Percentiles rank a stretch among this genome's conserved stretches.
Conservation (phyloP, 92 coral and sea anemone species). For the Palythoa caribaeorum region DNA sequence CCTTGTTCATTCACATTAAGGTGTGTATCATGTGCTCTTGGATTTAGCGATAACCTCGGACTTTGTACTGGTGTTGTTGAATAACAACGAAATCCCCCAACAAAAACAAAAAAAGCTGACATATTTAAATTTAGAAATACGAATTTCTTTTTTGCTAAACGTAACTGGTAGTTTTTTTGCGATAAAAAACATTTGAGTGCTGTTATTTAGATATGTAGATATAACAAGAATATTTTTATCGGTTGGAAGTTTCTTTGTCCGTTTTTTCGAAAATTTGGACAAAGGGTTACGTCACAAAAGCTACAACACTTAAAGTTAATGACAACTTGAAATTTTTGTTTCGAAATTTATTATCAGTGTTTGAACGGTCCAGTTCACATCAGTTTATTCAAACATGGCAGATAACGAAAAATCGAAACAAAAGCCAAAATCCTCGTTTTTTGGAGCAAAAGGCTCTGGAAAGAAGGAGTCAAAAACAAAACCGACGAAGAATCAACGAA, state of each 20-base stretch:
- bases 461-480: slow-evolving; percentile 35
- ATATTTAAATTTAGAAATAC: neutral
- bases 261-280: slow-evolving; percentile 29
- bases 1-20: neutral
- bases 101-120: neutral
- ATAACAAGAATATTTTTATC: neutral
- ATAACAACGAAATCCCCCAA: neutral
- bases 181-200: neutral
- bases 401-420: slow-evolving; percentile 35
- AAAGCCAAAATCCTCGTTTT: slow-evolving; percentile 32
- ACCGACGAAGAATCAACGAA: neutral
- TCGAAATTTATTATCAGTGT: slow-evolving; percentile 35
- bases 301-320: neutral
- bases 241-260: slow-evolving; percentile 19
- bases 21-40: neutral
- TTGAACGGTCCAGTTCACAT: slow-evolving; percentile 47
- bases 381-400: slow-evolving; percentile 17
- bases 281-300: slow-evolving; percentile 45
- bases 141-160: neutral
- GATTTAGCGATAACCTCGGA: neutral
- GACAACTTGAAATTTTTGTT: slow-evolving; percentile 33
- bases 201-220: neutral
- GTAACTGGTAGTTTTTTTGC: neutral
- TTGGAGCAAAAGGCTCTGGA: slow-evolving; percentile 1
- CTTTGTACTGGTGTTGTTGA: neutral